Evolutionary conservation across 2,888 invertebrate species (phyloP).

Genomic region (Pilophorus perplexus): DNA sequence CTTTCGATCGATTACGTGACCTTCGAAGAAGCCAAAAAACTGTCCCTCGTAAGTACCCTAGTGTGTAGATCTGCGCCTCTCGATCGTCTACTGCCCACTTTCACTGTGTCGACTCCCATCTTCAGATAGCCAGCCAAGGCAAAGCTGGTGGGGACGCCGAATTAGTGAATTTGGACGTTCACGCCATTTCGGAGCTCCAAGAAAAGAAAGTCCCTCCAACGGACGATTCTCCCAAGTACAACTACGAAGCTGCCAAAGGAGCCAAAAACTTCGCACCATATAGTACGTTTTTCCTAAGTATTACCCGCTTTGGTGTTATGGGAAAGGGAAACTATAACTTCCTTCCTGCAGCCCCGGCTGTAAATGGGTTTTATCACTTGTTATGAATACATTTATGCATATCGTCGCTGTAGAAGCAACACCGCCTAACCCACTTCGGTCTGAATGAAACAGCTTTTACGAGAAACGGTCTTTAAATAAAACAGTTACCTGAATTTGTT

Average conservation of each 20-base stretch:
- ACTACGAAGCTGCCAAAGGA: slow-evolving; percentile 67
- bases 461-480: too few species aligned
- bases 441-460: too few species aligned
- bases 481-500: too few species aligned
- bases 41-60: slow-evolving; percentile 68
- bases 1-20: slow-evolving; percentile 79
- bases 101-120: too few species aligned
- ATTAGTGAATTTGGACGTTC: slow-evolving; percentile 86
- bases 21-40: slow-evolving; percentile 90
- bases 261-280: slow-evolving; percentile 42
- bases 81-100: neutral
- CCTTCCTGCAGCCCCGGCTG: too few species aligned
- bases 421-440: too few species aligned
- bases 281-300: too few species aligned
- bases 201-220: slow-evolving; percentile 72
- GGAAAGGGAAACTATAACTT: too few species aligned
- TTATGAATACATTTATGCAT: too few species aligned
- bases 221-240: slow-evolving; percentile 89
- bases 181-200: slow-evolving; percentile 89
- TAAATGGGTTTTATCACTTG: too few species aligned
- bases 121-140: slow-evolving; percentile 76
- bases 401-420: too few species aligned
- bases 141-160: slow-evolving; percentile 78
- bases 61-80: neutral
- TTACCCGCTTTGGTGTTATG: too few species aligned